phyloP scores from a whole-genome alignment of 2,113 vertebrate genomes.

The Pseudonaja textilis region DNA sequence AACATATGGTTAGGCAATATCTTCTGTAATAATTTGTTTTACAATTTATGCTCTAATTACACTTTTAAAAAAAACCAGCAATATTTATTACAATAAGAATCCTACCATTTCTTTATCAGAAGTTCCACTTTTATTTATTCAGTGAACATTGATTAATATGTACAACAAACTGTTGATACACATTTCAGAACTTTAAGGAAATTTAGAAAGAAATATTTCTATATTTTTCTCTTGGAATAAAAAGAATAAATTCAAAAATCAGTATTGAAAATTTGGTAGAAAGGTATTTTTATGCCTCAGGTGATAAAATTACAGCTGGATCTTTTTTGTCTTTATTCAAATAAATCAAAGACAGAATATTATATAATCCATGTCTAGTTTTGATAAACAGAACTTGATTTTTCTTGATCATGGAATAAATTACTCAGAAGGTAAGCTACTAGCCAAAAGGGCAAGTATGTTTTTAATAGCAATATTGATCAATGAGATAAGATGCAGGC shows the following conservation, averaged over 20 bases:
- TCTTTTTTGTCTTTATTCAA: neutral
- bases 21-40: constrained; percentile 19
- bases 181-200: neutral
- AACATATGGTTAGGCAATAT: constrained; percentile 6
- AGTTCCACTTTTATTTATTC: constrained; percentile 22
- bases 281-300: too few relatives aligned
- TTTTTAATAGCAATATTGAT: neutral
- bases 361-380: neutral
- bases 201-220: neutral
- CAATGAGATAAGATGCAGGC: neutral
- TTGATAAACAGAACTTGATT: neutral
- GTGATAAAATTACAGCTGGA: too few relatives aligned
- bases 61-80: neutral
- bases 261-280: neutral
- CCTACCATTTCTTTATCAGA: constrained; percentile 11
- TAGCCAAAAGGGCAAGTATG: neutral
- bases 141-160: neutral
- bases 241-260: neutral
- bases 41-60: constrained; percentile 16
- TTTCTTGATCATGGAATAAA: neutral
- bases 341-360: neutral
- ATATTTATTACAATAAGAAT: constrained; percentile 12
- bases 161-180: neutral
- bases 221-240: neutral
- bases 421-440: too few relatives aligned